These are phyloP conservation scores for Enteromius anoplus DNA, from an alignment of 2,797 vertebrate genomes.

Conservation along the genomic window DNA sequence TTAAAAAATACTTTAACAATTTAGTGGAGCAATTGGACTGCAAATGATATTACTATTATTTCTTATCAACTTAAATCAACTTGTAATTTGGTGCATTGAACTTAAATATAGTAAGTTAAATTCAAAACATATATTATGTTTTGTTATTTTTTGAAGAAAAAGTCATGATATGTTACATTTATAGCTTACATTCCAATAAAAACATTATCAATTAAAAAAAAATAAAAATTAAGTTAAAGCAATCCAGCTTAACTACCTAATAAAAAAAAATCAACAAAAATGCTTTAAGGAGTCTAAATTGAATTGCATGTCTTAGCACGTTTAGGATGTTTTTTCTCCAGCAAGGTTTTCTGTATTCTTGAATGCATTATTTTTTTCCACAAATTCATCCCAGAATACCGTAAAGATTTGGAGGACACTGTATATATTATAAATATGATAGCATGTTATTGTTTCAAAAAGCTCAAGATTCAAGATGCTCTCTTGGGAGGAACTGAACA, in stretches of 20 bases:
- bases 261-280: background rate
- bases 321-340: background rate
- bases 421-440: constrained; percentile 12
- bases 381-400: background rate
- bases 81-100: background rate
- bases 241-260: background rate
- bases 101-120: background rate
- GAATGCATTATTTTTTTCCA: background rate
- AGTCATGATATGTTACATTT: background rate
- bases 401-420: background rate
- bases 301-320: background rate
- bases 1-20: background rate
- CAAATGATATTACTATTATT: background rate
- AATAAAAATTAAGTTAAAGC: background rate
- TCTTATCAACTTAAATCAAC: background rate
- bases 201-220: background rate
- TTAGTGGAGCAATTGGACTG: background rate
- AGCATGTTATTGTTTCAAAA: constrained; percentile 11
- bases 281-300: background rate
- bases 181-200: background rate
- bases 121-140: background rate
- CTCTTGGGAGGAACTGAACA: constrained; percentile 4
- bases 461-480: background rate
- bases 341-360: background rate
- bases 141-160: background rate